A percentile compares a stretch with the other conserved stretches of the same genome.
phyloP scores from a whole-genome alignment of 2,888 invertebrate species.

The Lacanobia oleracea region DNA sequence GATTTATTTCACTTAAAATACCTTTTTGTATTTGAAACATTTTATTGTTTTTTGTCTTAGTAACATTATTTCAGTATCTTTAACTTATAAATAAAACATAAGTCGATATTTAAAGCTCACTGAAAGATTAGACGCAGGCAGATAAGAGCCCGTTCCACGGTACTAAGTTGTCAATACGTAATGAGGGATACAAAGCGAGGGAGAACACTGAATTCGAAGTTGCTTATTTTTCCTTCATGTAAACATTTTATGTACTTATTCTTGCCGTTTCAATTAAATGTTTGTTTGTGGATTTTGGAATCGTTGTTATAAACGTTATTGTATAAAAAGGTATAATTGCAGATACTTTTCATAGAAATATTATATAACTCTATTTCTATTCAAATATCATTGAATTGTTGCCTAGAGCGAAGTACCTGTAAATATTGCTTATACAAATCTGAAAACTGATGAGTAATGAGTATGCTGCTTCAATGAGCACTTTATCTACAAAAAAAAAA shows the following conservation, averaged over 20 bases:
- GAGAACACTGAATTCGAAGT: slow-evolving; percentile 59
- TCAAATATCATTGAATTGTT: neutral
- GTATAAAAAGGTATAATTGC: neutral
- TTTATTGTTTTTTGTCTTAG: neutral
- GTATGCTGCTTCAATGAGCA: neutral
- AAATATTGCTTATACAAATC: neutral
- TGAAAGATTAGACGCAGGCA: slow-evolving; percentile 61
- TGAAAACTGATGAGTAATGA: slow-evolving; percentile 1
- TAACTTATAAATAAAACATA: slow-evolving; percentile 39
- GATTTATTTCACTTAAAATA: no score
- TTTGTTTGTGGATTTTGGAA: slow-evolving; percentile 33
- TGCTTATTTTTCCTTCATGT: slow-evolving; percentile 65
- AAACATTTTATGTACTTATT: slow-evolving; percentile 51
- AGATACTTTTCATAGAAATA: neutral
- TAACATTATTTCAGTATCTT: slow-evolving; percentile 20
- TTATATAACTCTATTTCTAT: neutral
- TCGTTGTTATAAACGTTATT: neutral
- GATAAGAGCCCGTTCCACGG: slow-evolving; percentile 63
- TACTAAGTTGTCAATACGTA: slow-evolving; percentile 66
- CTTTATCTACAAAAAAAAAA: slow-evolving; percentile 8
- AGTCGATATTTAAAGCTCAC: slow-evolving; percentile 57
- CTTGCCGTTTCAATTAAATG: slow-evolving; percentile 50
- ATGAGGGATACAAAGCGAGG: slow-evolving; percentile 64
- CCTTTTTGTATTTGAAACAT: neutral
- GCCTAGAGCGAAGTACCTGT: neutral